Conservation (phyloP, 2,113 vertebrate species). For the Engraulis encrasicolus region DNA sequence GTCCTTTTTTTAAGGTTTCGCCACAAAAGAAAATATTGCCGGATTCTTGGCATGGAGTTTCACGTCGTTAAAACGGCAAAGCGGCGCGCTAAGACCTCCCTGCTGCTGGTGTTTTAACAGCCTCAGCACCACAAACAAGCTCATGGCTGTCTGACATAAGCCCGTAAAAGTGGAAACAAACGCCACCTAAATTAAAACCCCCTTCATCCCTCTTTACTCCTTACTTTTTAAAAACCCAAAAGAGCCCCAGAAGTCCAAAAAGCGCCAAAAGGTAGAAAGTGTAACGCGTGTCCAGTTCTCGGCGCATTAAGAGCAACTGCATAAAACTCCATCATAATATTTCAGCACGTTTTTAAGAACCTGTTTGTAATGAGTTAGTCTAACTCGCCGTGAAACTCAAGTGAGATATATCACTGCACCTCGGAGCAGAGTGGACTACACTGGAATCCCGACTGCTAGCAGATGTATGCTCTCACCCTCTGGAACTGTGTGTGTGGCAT, state of each 20-base stretch:
- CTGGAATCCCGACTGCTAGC: not conserved
- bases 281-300: not conserved
- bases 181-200: not conserved
- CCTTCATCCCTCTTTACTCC: not conserved
- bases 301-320: conserved; percentile 9
- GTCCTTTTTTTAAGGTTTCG: conserved; percentile 23
- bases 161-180: conserved; percentile 10
- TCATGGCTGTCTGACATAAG: not conserved
- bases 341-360: conserved; percentile 11
- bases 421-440: conserved; percentile 1
- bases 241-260: not conserved
- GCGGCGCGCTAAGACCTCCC: conserved; percentile 14
- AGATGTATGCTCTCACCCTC: conserved; percentile 13
- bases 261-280: not conserved
- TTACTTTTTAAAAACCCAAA: not conserved
- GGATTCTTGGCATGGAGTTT: conserved; percentile 15
- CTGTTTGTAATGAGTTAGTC: conserved; percentile 27
- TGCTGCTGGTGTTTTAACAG: not conserved
- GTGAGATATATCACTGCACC: conserved; percentile 16
- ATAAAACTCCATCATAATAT: conserved; percentile 19
- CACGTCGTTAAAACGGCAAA: conserved; percentile 8
- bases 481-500: conserved; percentile 42
- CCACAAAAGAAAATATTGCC: conserved; percentile 41
- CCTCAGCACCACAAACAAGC: conserved; percentile 18
- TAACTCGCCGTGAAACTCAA: conserved; percentile 21